Evolutionary conservation across 2,113 vertebrate species (phyloP), one percentile per base, ranked within the genome.

Genomic region (Phocoena sinus): DNA sequence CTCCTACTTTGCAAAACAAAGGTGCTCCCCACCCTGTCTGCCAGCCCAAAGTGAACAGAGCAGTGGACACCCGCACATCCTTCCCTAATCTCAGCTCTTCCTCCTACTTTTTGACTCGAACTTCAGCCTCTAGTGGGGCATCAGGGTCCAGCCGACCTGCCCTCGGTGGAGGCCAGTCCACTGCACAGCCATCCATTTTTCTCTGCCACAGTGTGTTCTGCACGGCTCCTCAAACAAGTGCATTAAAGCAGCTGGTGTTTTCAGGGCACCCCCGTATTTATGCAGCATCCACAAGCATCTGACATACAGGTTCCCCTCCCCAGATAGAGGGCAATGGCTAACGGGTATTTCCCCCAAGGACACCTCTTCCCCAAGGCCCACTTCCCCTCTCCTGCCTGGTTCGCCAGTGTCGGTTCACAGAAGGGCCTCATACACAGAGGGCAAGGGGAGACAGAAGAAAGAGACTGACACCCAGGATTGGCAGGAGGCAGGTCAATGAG

Each of bases 401-500:
- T 56, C 20, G 5, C 50, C 76, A 25, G 4, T 56, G 33, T 80
- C 25, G 3, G 53, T 25, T 56, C 76, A 56, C 47, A 80, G 25
- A 2, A 56, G 50, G 76, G 33, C 50, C 50, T 50, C 21, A 10
- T n/a, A 56, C n/a, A 56, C 33, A 33, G 33, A 36, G 33, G 12
- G 12, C 12, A 21, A 79, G 31, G 76, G 36, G 50, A 80, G n/a
- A 56, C 50, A 33, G 12, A 62, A 31, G 63, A 80, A n/a, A 80
- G 50, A 80, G 11, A 20, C 50, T 14, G 33, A 56, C 50, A 4
- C 21, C 11, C 76, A 3, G 18, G 50, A 36, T 25, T 23, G 21
- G 50, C 15, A 15, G 20, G 12, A 28, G 15, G 50, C 76, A 14
- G 11, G 50, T n/a, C 31, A 25, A 25, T 36, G 33, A 0, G 0